Evolutionary conservation across 2,888 invertebrate species (phyloP).

Genomic region (Leptinotarsa peninsularis): DNA sequence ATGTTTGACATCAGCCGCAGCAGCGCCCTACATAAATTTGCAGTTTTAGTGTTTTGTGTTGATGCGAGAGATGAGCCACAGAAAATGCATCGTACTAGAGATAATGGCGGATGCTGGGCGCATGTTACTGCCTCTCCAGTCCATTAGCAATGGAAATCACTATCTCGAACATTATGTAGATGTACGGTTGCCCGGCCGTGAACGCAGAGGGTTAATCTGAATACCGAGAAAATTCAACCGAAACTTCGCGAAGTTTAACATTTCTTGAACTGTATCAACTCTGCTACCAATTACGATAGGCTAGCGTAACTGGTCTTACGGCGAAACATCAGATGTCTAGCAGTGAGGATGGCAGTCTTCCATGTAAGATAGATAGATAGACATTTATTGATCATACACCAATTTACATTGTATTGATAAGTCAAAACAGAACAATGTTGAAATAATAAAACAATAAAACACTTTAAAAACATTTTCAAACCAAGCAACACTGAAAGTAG

Average conservation of each 20-base stretch:
- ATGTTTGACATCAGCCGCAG: conserved; percentile 40
- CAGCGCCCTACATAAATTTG: conserved; percentile 46
- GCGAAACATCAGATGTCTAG: too few species aligned
- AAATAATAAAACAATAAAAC: too few species aligned
- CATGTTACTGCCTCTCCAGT: conserved; percentile 39
- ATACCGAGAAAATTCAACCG: conserved; percentile 3
- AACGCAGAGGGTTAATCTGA: conserved; percentile 24
- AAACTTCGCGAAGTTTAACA: neutral
- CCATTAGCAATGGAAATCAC: conserved; percentile 52
- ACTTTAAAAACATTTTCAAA: too few species aligned
- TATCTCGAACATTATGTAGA: conserved; percentile 24
- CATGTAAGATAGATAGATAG: too few species aligned
- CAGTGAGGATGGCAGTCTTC: too few species aligned
- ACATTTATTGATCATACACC: too few species aligned
- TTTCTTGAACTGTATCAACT: too few species aligned
- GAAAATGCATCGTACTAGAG: conserved; percentile 49
- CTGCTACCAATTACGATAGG: too few species aligned
- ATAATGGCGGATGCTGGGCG: conserved; percentile 46
- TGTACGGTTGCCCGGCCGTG: conserved; percentile 25
- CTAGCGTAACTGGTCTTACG: too few species aligned
- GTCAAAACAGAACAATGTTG: too few species aligned
- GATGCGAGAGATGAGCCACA: conserved; percentile 44
- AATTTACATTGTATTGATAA: too few species aligned
- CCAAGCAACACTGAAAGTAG: too few species aligned
- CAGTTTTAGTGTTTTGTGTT: conserved; percentile 47